Evolutionary conservation across 2,113 vertebrate genomes (phyloP), one percentile per base, ranked within the genome.

Genomic region (Chinchilla lanigera): DNA sequence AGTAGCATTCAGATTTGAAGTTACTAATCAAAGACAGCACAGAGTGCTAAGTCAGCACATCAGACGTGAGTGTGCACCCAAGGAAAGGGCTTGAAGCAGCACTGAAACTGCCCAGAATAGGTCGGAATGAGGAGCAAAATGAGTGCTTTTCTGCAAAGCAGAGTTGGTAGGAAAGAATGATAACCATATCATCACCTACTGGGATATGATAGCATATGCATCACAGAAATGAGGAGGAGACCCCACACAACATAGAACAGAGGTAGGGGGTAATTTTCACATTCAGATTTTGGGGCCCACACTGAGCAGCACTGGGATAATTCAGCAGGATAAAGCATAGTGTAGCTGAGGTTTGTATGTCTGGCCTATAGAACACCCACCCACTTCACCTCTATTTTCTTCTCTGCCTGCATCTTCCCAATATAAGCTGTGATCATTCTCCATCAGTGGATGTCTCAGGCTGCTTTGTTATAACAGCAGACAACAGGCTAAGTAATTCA

Each of bases 21-120:
- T 63, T 86, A 41, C 10, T 44, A 65, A 24, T 10, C 41, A 2
- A 75, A 73, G 61, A 44, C 0, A 13, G 33, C 33, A 4, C 86
- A 81, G 24, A 58, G 12, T 13, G 14, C 20, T 0, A 24, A 35
- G 44, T 24, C 47, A 67, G 78, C 28, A 35, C 5, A 1, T 1
- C 4, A 4, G 44, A 14, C 7, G 33, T 30, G 35, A 9, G 33
- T 19, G 1, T 28, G 4, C 10, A 24, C 38, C 35, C 0, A 0
- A 30, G 58, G 12, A 47, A 35, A 33, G 83, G 12, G 24, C 38
- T 35, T 2, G 0, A 17, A 61, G 47, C 3, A 90, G 35, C 58
- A 9, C 20, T 54, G 7, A 35, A 75, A 44, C 61, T 22, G 30
- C 22, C 38, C 13, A 33, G 24, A 73, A n/a, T 13, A 69, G 84